Percentiles rank a stretch among this genome's conserved stretches.
These are phyloP conservation scores for Drymonia ruficornis DNA, from an alignment of 2,888 invertebrate genomes.

Conservation along the genomic window DNA sequence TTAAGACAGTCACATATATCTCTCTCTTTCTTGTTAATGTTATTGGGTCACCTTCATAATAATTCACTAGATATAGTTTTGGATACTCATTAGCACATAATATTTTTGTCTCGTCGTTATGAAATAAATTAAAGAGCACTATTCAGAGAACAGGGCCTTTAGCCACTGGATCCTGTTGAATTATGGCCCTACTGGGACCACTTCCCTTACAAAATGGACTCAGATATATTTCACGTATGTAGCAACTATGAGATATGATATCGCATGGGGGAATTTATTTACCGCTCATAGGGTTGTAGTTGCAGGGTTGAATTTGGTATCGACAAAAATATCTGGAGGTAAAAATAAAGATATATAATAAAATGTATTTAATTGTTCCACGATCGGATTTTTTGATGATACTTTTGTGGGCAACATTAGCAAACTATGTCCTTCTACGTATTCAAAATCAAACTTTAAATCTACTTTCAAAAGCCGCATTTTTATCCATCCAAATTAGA, in stretches of 20 bases:
- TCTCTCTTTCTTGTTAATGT: too few relatives aligned
- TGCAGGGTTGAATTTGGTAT: background rate
- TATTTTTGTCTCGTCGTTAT: too few relatives aligned
- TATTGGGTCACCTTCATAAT: too few relatives aligned
- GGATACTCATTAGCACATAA: too few relatives aligned
- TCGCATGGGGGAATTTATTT: slow-evolving; percentile 14
- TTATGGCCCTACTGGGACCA: slow-evolving; percentile 34
- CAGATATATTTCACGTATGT: slow-evolving; percentile 41
- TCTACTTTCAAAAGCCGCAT: background rate
- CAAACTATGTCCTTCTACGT: too few relatives aligned
- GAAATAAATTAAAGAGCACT: slow-evolving; percentile 27
- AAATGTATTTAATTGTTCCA: background rate
- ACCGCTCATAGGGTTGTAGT: background rate
- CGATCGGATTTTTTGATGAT: too few relatives aligned
- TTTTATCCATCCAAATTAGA: background rate
- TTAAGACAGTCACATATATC: too few relatives aligned
- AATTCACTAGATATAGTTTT: too few relatives aligned
- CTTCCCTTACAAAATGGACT: slow-evolving; percentile 39
- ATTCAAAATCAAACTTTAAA: slow-evolving; percentile 1
- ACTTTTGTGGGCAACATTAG: too few relatives aligned
- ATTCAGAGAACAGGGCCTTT: slow-evolving; percentile 37
- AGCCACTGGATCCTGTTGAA: slow-evolving; percentile 23
- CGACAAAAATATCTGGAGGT: too few relatives aligned
- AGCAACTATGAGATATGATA: slow-evolving; percentile 32
- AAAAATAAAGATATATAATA: too few relatives aligned